Conservation (phyloP, 2,797 vertebrate genomes). For the Manis javanica region DNA sequence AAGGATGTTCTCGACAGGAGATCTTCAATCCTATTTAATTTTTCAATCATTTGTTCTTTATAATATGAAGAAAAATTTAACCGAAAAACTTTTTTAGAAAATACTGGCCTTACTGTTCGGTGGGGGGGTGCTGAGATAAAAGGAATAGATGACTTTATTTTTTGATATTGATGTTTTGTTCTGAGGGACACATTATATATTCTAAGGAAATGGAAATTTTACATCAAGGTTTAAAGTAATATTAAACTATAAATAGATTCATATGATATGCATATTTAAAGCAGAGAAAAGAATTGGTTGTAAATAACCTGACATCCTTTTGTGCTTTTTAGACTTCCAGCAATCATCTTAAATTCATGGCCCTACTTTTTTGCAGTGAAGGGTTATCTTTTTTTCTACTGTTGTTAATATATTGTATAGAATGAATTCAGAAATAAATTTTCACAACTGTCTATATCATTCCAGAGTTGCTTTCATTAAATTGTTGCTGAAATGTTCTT, state of each 20-base stretch:
- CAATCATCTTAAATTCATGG: neutral
- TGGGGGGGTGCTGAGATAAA: neutral
- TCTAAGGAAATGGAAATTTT: conserved; percentile 14
- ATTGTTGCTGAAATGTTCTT: neutral
- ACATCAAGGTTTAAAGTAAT: neutral
- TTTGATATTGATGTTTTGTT: conserved; percentile 8
- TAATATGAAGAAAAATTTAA: neutral
- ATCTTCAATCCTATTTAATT: conserved; percentile 6
- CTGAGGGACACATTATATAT: neutral
- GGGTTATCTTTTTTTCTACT: neutral
- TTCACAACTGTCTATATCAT: neutral
- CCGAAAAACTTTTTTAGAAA: neutral
- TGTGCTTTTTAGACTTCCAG: conserved; percentile 37
- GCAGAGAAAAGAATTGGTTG: neutral
- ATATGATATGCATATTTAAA: neutral
- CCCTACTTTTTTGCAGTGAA: neutral
- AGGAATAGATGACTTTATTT: neutral
- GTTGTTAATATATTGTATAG: neutral
- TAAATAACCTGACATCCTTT: neutral
- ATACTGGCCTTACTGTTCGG: neutral
- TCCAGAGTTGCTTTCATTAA: neutral
- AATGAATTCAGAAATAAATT: neutral
- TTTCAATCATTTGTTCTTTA: conserved; percentile 19
- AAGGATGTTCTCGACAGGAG: neutral
- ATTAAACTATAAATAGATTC: neutral